Conservation (phyloP, 2,888 invertebrate species). For the Melanostoma mellinum region DNA sequence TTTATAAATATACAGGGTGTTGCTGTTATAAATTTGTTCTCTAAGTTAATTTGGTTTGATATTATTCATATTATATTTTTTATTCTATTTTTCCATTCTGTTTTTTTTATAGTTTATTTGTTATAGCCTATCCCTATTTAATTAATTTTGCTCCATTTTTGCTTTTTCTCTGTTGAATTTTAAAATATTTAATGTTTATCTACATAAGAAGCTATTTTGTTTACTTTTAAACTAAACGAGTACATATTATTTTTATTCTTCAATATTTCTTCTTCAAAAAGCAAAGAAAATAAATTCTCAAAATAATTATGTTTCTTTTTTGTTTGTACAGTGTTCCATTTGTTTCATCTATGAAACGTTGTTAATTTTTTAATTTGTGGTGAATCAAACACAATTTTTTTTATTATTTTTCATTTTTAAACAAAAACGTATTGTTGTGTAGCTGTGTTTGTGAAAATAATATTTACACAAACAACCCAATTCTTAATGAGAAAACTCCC, state of each 20-base stretch:
- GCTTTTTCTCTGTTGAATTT: slow-evolving; percentile 31
- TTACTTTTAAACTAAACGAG: slow-evolving; percentile 30
- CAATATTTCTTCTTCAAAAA: slow-evolving; percentile 29
- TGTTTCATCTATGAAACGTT: slow-evolving; percentile 12
- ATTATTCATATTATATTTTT: slow-evolving; percentile 22
- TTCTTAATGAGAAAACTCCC: slow-evolving; percentile 9
- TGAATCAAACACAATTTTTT: not conserved
- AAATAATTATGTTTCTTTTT: slow-evolving; percentile 9
- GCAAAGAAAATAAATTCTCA: slow-evolving; percentile 35
- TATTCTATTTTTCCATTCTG: not conserved
- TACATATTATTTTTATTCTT: slow-evolving; percentile 25
- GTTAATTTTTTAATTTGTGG: not conserved
- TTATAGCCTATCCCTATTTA: slow-evolving; percentile 37
- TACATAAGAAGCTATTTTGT: slow-evolving; percentile 51
- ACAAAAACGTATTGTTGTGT: slow-evolving; percentile 11
- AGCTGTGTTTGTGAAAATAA: slow-evolving; percentile 32
- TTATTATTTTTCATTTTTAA: slow-evolving; percentile 17
- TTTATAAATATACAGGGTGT: slow-evolving; percentile 44
- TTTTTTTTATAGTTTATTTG: slow-evolving; percentile 20
- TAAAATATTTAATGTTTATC: slow-evolving; percentile 41
- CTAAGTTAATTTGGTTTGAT: slow-evolving; percentile 17
- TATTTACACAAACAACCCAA: slow-evolving; percentile 44
- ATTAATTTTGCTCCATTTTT: slow-evolving; percentile 63
- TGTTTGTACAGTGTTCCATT: slow-evolving; percentile 25
- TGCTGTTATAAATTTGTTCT: slow-evolving; percentile 16